Base-by-base conservation (phyloP, 2,888 invertebrate species). In the Aphodius sticticus region DNA sequence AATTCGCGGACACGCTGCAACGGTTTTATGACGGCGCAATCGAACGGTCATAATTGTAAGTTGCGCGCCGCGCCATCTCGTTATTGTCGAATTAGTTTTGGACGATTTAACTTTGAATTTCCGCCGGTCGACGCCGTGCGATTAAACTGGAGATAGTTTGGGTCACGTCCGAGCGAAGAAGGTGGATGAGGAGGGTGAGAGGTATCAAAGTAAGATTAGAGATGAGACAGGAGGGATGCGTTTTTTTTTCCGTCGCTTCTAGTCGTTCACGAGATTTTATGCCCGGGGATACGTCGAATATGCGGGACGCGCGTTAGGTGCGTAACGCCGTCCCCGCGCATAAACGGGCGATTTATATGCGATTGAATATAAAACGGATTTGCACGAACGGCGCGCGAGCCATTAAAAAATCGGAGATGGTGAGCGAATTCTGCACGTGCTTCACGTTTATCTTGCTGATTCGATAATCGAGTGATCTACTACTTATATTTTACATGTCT, bases 11-110 rank as follows among this genome's bases (percentile, higher is more conserved):
- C 74, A 26, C 70, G 74, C 74, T 37, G 74, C 74, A 74, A n/a
- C 74, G 74, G 74, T 74, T 74, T 74, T 74, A 26, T 74, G 36
- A 15, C 35, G 74, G 36, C 74, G 36, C 36, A n/a, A 74, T 74
- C 35, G 36, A 53, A 53, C n/a, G n/a, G 74, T 74, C 74, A 74
- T 74, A 74, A 74, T 74, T 74, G 74, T 37, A 74, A 53, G 9
- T 53, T 53, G 53, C 53, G 53, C 53, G 53, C 53, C 53, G 53
- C 53, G 53, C 53, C 53, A 53, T 53, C 53, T 53, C 53, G 53
- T 53, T 53, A 53, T 53, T 53, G 53, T 53, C 53, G 53, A 53
- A 53, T 53, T 53, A 53, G 53, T 53, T 53, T 53, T 53, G 53
- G 53, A 53, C 53, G 53, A 53, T 53, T 53, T 53, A 53, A 53